Conservation (phyloP, 1,140 invertebrate species). For the Phymastichus coffea region DNA sequence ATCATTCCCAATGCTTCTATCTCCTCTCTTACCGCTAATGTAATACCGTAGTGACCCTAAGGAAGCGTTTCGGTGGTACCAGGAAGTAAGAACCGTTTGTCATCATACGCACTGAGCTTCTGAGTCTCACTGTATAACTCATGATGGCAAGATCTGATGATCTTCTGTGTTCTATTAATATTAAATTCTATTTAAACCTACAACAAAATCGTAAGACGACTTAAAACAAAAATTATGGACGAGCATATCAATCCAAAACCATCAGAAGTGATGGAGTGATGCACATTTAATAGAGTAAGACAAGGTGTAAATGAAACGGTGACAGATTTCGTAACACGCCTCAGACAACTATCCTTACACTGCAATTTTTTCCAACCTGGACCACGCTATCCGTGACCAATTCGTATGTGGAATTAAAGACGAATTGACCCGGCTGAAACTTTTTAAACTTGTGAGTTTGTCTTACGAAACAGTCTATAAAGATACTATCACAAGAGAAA, state of each 20-base stretch:
- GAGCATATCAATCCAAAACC: slow-evolving; percentile 26
- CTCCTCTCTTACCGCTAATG: too few relatives aligned
- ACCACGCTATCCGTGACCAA: slow-evolving; percentile 29
- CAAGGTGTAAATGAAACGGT: slow-evolving; percentile 25
- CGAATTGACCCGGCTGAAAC: slow-evolving; percentile 15
- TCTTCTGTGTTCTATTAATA: too few relatives aligned
- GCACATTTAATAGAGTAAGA: slow-evolving; percentile 21
- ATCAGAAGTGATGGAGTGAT: slow-evolving; percentile 29
- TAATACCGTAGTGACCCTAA: too few relatives aligned
- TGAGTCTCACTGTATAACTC: too few relatives aligned
- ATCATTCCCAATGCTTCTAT: too few relatives aligned
- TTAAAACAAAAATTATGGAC: slow-evolving; percentile 12
- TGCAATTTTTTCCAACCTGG: slow-evolving; percentile 27
- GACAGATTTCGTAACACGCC: slow-evolving; percentile 25
- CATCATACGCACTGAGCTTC: too few relatives aligned
- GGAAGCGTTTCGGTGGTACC: too few relatives aligned
- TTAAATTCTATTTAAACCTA: too few relatives aligned
- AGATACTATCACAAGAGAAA: slow-evolving; percentile 5
- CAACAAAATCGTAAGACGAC: slow-evolving; percentile 15
- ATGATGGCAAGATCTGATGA: too few relatives aligned
- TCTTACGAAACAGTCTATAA: slow-evolving; percentile 7
- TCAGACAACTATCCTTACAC: slow-evolving; percentile 23
- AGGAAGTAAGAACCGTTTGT: too few relatives aligned
- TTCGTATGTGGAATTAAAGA: slow-evolving; percentile 25
- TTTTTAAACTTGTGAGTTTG: slow-evolving; percentile 14